Evolutionary conservation across 2,888 invertebrate genomes (phyloP).

Genomic region (Parapristionchus giblindavisi): DNA sequence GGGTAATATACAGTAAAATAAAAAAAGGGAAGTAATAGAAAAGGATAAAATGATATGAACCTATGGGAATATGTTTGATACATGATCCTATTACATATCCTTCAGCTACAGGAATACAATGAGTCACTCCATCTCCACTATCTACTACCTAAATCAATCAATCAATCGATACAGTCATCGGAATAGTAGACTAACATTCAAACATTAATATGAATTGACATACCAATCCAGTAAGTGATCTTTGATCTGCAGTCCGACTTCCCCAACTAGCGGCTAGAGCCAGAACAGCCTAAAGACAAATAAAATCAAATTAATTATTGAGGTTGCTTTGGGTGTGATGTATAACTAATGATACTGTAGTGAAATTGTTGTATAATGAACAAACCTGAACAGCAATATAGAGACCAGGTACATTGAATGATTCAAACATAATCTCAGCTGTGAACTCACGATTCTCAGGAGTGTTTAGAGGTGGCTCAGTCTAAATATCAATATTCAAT

Average conservation of each 20-base stretch:
- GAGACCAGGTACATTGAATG: constrained; percentile 98
- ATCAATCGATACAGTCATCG: not conserved
- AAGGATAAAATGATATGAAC: constrained; percentile 74
- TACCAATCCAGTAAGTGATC: constrained; percentile 86
- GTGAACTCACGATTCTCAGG: constrained; percentile 89
- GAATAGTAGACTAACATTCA: not conserved
- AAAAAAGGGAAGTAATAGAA: not conserved
- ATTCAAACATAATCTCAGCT: constrained; percentile 98
- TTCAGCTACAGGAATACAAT: constrained; percentile 98
- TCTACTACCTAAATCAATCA: constrained; percentile 81
- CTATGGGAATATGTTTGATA: constrained; percentile 99
- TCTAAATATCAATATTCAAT: constrained; percentile 72
- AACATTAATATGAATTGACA: constrained; percentile 22
- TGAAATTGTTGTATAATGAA: not conserved
- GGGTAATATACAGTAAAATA: not conserved
- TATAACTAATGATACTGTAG: not conserved
- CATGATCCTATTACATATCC: constrained; percentile 98
- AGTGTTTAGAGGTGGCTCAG: constrained; percentile 97
- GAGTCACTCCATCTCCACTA: constrained; percentile 99
- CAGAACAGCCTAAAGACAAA: constrained; percentile 85
- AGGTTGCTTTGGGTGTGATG: not conserved
- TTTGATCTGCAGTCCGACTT: constrained; percentile 85
- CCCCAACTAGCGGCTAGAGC: constrained; percentile 98
- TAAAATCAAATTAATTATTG: constrained; percentile 56
- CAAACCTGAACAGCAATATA: constrained; percentile 92